Percentiles rank a stretch among this genome's conserved stretches.
These are phyloP conservation scores for Bergia puertoricense DNA, from an alignment of 92 coral and sea anemone genomes.

Conservation along the genomic window DNA sequence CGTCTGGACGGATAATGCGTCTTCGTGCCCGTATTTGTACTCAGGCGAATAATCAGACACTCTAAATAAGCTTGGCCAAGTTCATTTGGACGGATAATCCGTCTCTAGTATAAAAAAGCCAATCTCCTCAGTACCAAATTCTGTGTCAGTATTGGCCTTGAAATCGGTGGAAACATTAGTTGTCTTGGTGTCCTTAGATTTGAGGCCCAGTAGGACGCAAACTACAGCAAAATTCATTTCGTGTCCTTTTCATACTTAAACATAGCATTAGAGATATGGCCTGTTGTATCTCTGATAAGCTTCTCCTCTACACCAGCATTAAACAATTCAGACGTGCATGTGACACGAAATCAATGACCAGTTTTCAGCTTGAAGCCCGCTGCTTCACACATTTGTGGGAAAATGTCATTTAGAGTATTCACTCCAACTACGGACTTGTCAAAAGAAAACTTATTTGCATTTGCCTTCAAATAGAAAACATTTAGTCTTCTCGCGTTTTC, in stretches of 20 bases:
- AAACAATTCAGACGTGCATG: neutral
- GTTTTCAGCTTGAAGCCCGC: neutral
- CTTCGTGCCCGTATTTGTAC: too few species aligned
- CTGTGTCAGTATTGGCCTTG: neutral
- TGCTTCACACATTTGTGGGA: neutral
- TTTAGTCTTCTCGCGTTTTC: neutral
- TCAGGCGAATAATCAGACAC: too few species aligned
- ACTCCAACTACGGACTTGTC: neutral
- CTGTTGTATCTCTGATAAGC: neutral
- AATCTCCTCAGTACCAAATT: neutral
- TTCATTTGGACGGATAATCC: too few species aligned
- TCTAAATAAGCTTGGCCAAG: too few species aligned
- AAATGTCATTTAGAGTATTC: neutral
- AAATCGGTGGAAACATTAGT: neutral
- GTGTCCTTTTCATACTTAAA: too few species aligned
- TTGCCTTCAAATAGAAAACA: neutral
- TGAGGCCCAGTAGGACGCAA: too few species aligned
- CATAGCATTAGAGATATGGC: too few species aligned
- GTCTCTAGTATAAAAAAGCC: too few species aligned
- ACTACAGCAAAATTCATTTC: too few species aligned
- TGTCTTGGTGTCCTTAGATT: neutral
- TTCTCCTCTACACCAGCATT: neutral
- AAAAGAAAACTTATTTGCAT: neutral
- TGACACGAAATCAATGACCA: neutral
- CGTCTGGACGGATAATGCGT: too few species aligned